A percentile compares a stretch with the other conserved stretches of the same genome.
phyloP scores from a whole-genome alignment of 2,797 vertebrate species.

The Myripristis jacobus region DNA sequence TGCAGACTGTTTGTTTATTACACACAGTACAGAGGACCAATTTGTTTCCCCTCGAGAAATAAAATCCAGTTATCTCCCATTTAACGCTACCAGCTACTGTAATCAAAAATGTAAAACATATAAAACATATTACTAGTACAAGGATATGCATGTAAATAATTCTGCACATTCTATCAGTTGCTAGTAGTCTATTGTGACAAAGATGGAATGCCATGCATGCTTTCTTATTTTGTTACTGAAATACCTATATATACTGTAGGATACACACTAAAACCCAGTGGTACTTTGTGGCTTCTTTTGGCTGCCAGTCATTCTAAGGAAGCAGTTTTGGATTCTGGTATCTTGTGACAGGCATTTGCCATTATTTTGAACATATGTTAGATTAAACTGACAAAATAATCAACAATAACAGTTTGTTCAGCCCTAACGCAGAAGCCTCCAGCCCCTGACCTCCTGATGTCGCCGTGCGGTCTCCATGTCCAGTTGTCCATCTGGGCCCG shows the following conservation, averaged over 20 bases:
- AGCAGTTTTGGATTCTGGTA: too few relatives aligned
- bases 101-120: slow-evolving; percentile 29
- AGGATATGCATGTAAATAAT: slow-evolving; percentile 29
- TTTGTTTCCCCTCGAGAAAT: slow-evolving; percentile 12
- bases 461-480: slow-evolving; percentile 82
- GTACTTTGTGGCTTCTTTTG: too few relatives aligned
- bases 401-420: too few relatives aligned
- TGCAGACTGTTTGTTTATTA: slow-evolving; percentile 52
- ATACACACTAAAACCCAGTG: neutral
- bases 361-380: too few relatives aligned
- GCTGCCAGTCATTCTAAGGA: too few relatives aligned
- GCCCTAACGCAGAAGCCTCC: slow-evolving; percentile 1
- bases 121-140: slow-evolving; percentile 23
- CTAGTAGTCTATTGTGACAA: slow-evolving; percentile 12
- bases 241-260: too few relatives aligned
- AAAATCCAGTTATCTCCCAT: slow-evolving; percentile 54
- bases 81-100: slow-evolving; percentile 31
- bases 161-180: slow-evolving; percentile 18
- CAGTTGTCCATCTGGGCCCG: slow-evolving; percentile 81
- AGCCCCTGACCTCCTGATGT: slow-evolving; percentile 88
- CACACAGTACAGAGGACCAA: slow-evolving; percentile 3
- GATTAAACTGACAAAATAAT: too few relatives aligned
- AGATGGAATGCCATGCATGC: neutral
- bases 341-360: too few relatives aligned
- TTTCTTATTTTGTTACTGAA: neutral